Percentiles rank a stretch among this genome's conserved stretches.
phyloP scores from a whole-genome alignment of 1,140 invertebrate species.

The Lordiphosa clarofinis region DNA sequence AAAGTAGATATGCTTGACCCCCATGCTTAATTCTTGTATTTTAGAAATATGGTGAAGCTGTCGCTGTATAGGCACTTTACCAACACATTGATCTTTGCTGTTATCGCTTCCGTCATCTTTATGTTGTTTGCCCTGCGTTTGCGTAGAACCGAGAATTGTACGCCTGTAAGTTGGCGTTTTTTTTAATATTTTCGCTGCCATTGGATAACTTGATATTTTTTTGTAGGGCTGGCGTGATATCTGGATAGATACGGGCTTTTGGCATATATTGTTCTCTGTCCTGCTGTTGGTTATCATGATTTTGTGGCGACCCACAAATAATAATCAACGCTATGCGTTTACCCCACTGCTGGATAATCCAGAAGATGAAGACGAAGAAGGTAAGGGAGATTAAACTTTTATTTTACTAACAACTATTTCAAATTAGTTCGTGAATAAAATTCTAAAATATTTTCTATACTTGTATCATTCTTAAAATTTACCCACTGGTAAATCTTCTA shows the following conservation, averaged over 20 bases:
- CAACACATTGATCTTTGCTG: conserved; percentile 94
- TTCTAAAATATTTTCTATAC: too few species aligned
- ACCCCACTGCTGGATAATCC: conserved; percentile 93
- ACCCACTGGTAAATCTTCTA: too few species aligned
- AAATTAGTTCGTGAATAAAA: too few species aligned
- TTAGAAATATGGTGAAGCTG: conserved; percentile 92
- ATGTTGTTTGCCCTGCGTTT: conserved; percentile 95
- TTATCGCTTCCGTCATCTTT: conserved; percentile 92
- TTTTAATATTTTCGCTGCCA: background rate
- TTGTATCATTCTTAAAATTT: too few species aligned
- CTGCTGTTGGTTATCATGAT: conserved; percentile 95
- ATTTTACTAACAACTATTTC: background rate
- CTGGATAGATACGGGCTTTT: conserved; percentile 96
- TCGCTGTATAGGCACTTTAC: conserved; percentile 95
- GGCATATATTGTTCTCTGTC: conserved; percentile 94
- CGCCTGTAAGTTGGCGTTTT: conserved; percentile 83
- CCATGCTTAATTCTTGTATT: conserved; percentile 54
- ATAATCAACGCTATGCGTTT: conserved; percentile 97
- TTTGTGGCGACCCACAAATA: conserved; percentile 95
- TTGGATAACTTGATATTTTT: background rate
- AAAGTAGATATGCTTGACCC: conserved; percentile 1
- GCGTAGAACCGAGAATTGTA: conserved; percentile 85
- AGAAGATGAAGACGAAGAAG: conserved; percentile 88
- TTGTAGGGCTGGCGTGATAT: conserved; percentile 92
- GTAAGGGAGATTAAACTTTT: conserved; percentile 19